Evolutionary conservation across 2,113 vertebrate genomes (phyloP).

Genomic region (Symphodus melops): DNA sequence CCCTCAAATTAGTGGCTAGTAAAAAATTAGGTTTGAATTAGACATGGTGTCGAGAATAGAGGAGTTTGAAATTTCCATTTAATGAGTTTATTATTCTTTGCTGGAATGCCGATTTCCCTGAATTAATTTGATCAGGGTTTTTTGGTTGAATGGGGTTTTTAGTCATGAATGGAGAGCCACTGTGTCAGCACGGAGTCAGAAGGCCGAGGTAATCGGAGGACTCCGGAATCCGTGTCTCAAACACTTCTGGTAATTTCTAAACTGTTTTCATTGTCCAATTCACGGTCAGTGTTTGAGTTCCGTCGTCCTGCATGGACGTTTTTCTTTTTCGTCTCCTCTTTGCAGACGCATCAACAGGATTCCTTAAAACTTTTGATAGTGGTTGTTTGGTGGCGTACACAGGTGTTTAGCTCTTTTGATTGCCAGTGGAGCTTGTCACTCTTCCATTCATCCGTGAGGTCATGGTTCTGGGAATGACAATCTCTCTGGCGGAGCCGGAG

Average conservation of each 20-base stretch:
- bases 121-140: slow-evolving; percentile 68
- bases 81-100: slow-evolving; percentile 85
- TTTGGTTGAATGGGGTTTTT: slow-evolving; percentile 68
- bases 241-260: slow-evolving; percentile 30
- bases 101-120: slow-evolving; percentile 73
- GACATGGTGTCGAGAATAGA: slow-evolving; percentile 74
- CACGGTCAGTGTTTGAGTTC: slow-evolving; percentile 13
- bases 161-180: slow-evolving; percentile 67
- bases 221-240: not conserved
- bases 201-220: slow-evolving; percentile 41
- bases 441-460: slow-evolving; percentile 60
- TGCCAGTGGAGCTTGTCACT: slow-evolving; percentile 65
- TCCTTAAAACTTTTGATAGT: slow-evolving; percentile 32
- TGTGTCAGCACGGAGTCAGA: slow-evolving; percentile 59
- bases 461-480: slow-evolving; percentile 69
- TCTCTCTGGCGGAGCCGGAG: slow-evolving; percentile 62
- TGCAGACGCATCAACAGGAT: slow-evolving; percentile 38
- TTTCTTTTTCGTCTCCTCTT: slow-evolving; percentile 50
- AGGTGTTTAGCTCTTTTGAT: slow-evolving; percentile 75
- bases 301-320: slow-evolving; percentile 33
- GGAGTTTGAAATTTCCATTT: slow-evolving; percentile 78
- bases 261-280: slow-evolving; percentile 33
- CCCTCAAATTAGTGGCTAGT: slow-evolving; percentile 85
- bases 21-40: slow-evolving; percentile 87
- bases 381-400: slow-evolving; percentile 50